Evolutionary conservation across 2,113 vertebrate species (phyloP), one percentile per base, ranked within the genome.

Genomic region (Ptychochromis oligacanthus): DNA sequence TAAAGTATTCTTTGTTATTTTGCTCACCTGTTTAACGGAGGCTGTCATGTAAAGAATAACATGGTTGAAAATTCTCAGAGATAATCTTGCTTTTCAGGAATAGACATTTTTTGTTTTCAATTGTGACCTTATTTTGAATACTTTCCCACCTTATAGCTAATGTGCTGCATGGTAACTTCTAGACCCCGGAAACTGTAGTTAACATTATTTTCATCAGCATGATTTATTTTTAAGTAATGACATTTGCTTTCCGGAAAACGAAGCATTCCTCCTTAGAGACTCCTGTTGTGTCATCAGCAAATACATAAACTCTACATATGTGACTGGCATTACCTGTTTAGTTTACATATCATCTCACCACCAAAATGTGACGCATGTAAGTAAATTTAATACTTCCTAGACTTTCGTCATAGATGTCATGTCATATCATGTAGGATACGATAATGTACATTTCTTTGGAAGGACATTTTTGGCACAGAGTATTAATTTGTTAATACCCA

Each of bases 1-100:
- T 91, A 89, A 90, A 84, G 83, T 28, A 54, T 78, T 70, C 72
- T 89, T 89, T 90, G 79, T 92, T 88, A 81, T 85, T 91, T 77
- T 89, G 74, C 81, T 87, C 86, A 87, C 87, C 87, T 92, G 87
- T 88, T 90, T 92, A 88, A 86, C 75, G 11, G 55, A 62, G 34
- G 78, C 78, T 86, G 84, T 84, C 78, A 62, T 82, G 72, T 62
- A 55, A 61, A 58, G 24, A 70, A 46, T 49, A 57, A 36, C 79
- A 79, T 55, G 57, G 28, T 84, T 70, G 82, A 75, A 60, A 83
- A 64, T 40, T 55, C 75, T 57, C 34, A 4, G 56, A 64, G 46
- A 88, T 83, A 86, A 76, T 82, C n/a, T 43, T 55, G 56, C 3
- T 1, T 76, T 87, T 79, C 64, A 74, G 4, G 24, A 13, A 87